A percentile compares a stretch with the other conserved stretches of the same genome.
Evolutionary conservation across 2,113 vertebrate species (phyloP).

Genomic region (Ahaetulla prasina): DNA sequence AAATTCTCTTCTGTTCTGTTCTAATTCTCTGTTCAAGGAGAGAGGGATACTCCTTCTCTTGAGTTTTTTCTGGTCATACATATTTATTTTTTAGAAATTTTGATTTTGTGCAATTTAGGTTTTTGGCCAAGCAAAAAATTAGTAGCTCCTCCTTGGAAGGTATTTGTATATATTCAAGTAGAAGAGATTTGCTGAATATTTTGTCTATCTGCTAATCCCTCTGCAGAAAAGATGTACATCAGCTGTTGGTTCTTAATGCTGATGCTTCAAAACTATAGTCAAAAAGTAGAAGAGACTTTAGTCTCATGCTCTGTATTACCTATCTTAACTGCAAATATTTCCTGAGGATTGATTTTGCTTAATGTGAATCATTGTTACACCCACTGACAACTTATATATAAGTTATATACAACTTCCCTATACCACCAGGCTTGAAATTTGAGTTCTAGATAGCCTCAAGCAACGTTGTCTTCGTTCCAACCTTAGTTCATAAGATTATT

Average conservation of each 20-base stretch:
- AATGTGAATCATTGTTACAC: background rate
- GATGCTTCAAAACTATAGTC: background rate
- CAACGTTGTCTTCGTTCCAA: too few species aligned
- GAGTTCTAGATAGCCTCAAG: too few species aligned
- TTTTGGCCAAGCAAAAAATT: background rate
- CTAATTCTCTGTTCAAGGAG: background rate
- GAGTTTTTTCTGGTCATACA: background rate
- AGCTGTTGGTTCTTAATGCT: background rate
- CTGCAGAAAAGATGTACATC: background rate
- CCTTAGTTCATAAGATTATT: too few species aligned
- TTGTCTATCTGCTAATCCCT: background rate
- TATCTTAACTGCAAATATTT: conserved; percentile 21
- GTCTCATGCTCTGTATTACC: background rate
- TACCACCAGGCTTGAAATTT: too few species aligned
- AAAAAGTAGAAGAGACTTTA: background rate
- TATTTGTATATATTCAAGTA: background rate
- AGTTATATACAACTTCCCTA: too few species aligned
- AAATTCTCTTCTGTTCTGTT: too few species aligned
- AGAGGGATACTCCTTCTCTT: background rate
- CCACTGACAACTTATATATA: background rate
- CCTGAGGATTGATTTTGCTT: background rate
- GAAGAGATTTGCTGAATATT: background rate
- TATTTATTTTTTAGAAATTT: background rate
- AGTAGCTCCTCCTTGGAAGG: background rate
- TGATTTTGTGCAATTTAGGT: background rate